phyloP scores from a whole-genome alignment of 2,888 invertebrate species.

The Cryptus armator region DNA sequence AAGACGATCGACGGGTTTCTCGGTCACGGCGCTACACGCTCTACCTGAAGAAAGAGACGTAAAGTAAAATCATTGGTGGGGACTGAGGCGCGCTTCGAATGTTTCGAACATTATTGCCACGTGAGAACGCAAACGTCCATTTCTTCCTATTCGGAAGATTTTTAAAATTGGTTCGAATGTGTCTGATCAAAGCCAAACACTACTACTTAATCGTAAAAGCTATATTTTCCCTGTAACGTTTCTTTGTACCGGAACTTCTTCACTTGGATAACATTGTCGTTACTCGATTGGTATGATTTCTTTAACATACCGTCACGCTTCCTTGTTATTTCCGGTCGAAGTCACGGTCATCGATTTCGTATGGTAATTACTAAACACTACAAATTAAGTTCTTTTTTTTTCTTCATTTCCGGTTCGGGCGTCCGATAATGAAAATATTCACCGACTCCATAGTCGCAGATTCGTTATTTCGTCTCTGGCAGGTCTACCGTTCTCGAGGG shows the following conservation, averaged over 20 bases:
- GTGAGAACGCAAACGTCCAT: constrained; percentile 16
- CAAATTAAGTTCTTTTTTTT: constrained; percentile 2
- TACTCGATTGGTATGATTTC: neutral
- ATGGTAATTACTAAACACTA: neutral
- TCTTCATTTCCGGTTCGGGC: neutral
- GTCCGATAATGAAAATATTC: neutral
- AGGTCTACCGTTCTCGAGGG: constrained; percentile 19
- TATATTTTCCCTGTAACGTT: neutral
- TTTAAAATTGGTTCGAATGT: neutral
- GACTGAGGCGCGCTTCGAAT: constrained; percentile 43
- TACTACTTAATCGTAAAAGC: constrained; percentile 37
- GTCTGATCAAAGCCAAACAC: constrained; percentile 25
- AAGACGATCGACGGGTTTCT: constrained; percentile 77
- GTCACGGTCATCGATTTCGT: constrained; percentile 6
- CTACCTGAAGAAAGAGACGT: constrained; percentile 16
- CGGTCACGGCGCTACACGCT: constrained; percentile 80
- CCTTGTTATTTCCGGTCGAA: neutral
- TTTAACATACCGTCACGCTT: neutral
- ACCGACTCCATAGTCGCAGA: neutral
- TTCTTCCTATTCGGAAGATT: constrained; percentile 20
- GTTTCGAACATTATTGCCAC: constrained; percentile 40
- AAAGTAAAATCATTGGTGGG: constrained; percentile 14
- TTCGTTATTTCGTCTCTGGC: constrained; percentile 9
- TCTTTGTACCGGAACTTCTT: neutral
- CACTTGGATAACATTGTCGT: neutral